A percentile compares a stretch with the other conserved stretches of the same genome.
Conservation (phyloP, 1,140 invertebrate species). For the Listronotus oregonensis region DNA sequence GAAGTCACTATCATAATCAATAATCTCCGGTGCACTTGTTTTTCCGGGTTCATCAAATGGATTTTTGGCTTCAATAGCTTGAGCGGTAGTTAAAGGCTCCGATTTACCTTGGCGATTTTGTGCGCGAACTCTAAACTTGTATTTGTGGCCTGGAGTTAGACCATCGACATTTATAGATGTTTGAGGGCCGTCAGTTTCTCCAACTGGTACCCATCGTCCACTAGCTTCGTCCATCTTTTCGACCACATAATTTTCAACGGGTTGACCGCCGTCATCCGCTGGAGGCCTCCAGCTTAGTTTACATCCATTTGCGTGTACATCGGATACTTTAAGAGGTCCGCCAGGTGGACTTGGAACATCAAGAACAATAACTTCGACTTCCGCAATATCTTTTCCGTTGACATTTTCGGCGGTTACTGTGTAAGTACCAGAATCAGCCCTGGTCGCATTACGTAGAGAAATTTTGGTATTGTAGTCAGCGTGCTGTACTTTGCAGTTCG, state of each 20-base stretch:
- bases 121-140: constrained; percentile 94
- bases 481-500: constrained; percentile 76
- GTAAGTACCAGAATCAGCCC: constrained; percentile 90
- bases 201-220: constrained; percentile 90
- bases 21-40: constrained; percentile 86
- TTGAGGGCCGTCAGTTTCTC: constrained; percentile 81
- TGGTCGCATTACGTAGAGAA: constrained; percentile 80
- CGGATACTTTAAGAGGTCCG: constrained; percentile 86
- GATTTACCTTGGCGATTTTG: constrained; percentile 96
- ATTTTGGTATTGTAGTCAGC: constrained; percentile 91
- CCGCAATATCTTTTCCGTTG: constrained; percentile 90
- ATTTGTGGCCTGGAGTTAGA: constrained; percentile 87
- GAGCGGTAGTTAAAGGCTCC: constrained; percentile 86
- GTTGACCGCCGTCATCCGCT: constrained; percentile 86
- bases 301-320: constrained; percentile 84
- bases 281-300: constrained; percentile 89
- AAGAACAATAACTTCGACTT: constrained; percentile 90
- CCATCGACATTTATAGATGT: constrained; percentile 77
- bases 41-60: constrained; percentile 86
- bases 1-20: constrained; percentile 90
- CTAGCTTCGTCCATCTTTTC: constrained; percentile 94
- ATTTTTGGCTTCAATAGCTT: constrained; percentile 96
- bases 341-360: constrained; percentile 89
- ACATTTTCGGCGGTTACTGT: constrained; percentile 90
- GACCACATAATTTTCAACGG: constrained; percentile 88